Percentiles rank a stretch among this genome's conserved stretches.
Evolutionary conservation across 92 coral and sea anemone species (phyloP).

Genomic region (Paragorgia papillata): DNA sequence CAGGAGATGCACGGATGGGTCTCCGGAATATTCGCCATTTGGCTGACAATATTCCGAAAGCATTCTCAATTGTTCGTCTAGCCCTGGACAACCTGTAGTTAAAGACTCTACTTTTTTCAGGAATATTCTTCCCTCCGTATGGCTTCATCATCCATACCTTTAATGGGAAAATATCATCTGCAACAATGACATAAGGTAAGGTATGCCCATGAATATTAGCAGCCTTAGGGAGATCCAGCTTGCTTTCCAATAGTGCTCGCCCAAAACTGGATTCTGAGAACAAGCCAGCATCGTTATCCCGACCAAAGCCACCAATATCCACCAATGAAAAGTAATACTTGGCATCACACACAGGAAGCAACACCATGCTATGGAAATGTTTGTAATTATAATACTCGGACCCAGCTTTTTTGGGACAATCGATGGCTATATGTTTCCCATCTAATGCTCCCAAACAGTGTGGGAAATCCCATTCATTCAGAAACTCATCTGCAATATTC

Average conservation of each 20-base stretch:
- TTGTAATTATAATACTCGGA: slow-evolving; percentile 11
- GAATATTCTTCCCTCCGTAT: slow-evolving; percentile 44
- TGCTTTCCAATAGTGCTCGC: not conserved
- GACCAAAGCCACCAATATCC: slow-evolving; percentile 27
- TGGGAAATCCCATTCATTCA: slow-evolving; percentile 42
- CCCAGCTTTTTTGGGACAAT: slow-evolving; percentile 29
- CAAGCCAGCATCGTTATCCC: slow-evolving; percentile 19
- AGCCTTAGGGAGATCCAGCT: slow-evolving; percentile 10
- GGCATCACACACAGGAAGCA: slow-evolving; percentile 29
- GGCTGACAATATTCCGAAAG: too few species aligned
- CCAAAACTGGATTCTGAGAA: slow-evolving; percentile 24
- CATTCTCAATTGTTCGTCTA: too few species aligned
- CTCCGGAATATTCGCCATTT: slow-evolving; percentile 37
- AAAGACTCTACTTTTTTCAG: too few species aligned
- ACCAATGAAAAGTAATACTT: slow-evolving; percentile 6
- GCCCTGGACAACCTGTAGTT: too few species aligned
- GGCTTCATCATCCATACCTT: slow-evolving; percentile 51
- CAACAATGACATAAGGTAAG: slow-evolving; percentile 44
- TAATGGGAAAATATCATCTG: slow-evolving; percentile 54
- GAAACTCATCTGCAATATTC: slow-evolving; percentile 23
- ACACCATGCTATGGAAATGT: too few species aligned
- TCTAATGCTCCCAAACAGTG: slow-evolving; percentile 43
- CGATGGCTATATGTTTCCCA: slow-evolving; percentile 45
- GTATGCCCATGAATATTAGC: slow-evolving; percentile 1
- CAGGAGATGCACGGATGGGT: slow-evolving; percentile 50